Conservation (phyloP, 2,888 invertebrate genomes). For the Nysson spinosus region DNA sequence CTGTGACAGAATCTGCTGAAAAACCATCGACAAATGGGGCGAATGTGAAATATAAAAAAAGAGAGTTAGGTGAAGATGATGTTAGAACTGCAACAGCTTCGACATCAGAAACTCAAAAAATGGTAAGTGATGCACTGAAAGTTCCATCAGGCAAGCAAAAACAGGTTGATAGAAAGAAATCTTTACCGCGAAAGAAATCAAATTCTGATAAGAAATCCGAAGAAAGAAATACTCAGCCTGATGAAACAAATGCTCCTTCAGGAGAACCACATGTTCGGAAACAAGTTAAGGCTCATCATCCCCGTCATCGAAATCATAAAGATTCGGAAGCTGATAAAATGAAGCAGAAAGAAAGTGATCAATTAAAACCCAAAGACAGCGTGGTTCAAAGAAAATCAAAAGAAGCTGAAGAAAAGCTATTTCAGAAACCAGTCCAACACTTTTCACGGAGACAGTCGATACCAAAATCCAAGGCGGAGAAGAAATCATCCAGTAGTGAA, state of each 20-base stretch:
- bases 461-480: slow-evolving; percentile 23
- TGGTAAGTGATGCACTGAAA: not conserved
- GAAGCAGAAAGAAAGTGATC: slow-evolving; percentile 1
- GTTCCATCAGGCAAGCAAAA: not conserved
- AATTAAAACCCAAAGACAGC: slow-evolving; percentile 1
- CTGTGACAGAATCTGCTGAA: no score
- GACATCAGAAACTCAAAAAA: no score
- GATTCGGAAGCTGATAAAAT: no score
- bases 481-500: slow-evolving; percentile 25
- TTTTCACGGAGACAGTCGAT: slow-evolving; percentile 4
- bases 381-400: slow-evolving; percentile 6
- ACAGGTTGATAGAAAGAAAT: slow-evolving; percentile 6
- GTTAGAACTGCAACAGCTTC: no score
- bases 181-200: slow-evolving; percentile 1
- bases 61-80: no score
- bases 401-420: slow-evolving; percentile 19
- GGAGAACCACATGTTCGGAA: no score
- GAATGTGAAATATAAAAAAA: no score
- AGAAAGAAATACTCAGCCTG: slow-evolving; percentile 12
- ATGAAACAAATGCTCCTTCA: no score
- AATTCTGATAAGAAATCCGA: slow-evolving; percentile 35
- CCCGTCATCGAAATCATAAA: slow-evolving; percentile 21
- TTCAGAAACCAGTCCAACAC: no score
- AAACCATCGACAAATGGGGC: no score
- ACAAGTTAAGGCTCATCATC: slow-evolving; percentile 1